Percentiles rank a stretch among this genome's conserved stretches.
Conservation (phyloP, 53 echinoderm and acorn worm genomes). For the Arbacia lixula region DNA sequence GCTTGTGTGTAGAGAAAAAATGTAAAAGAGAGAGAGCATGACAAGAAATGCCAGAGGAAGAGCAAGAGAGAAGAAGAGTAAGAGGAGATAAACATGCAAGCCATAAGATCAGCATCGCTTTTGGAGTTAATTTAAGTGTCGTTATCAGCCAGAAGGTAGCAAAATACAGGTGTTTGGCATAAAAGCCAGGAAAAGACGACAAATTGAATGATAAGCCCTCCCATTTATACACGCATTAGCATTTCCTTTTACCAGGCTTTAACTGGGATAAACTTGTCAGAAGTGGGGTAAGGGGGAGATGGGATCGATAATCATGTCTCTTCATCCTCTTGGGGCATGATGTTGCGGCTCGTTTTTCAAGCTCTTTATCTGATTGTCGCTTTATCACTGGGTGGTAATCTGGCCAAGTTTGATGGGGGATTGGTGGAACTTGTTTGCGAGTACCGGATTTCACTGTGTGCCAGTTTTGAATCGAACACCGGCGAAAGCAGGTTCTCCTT, state of each 20-base stretch:
- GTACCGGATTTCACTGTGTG: no score
- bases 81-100: no score
- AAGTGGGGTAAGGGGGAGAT: constrained; percentile 29
- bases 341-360: not conserved
- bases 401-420: no score
- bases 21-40: not conserved
- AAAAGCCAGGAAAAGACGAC: not conserved
- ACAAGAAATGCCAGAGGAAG: no score
- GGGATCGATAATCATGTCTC: constrained; percentile 17
- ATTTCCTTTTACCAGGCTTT: constrained; percentile 16
- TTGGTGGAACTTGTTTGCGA: no score
- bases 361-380: constrained; percentile 23
- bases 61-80: no score
- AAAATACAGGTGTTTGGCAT: constrained; percentile 14
- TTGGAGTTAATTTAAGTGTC: no score
- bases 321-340: not conserved
- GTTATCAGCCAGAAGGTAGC: not conserved
- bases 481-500: no score
- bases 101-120: no score
- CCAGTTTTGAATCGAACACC: no score
- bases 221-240: constrained; percentile 13
- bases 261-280: constrained; percentile 42
- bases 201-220: constrained; percentile 34
- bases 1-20: not conserved
- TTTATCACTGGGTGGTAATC: no score